phyloP scores from a whole-genome alignment of 2,888 invertebrate species.

The Oxycera nigricornis region DNA sequence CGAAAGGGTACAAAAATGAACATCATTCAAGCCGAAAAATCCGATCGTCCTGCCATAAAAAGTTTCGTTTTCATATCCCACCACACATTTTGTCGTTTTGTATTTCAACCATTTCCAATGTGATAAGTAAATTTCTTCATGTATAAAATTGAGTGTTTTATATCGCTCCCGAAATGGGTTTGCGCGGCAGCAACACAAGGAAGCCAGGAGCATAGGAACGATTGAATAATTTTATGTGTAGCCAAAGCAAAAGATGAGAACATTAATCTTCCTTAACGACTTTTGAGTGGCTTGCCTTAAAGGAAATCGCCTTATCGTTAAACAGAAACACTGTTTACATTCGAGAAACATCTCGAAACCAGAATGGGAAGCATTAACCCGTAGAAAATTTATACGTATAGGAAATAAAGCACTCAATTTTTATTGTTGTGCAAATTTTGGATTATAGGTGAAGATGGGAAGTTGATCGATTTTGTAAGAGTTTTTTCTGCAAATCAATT shows the following conservation, averaged over 20 bases:
- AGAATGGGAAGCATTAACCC: not conserved
- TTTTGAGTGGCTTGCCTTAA: conserved; percentile 21
- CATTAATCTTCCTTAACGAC: conserved; percentile 40
- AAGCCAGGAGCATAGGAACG: not conserved
- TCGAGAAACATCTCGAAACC: conserved; percentile 2
- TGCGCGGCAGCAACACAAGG: not conserved
- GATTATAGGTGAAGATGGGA: not conserved
- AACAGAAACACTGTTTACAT: conserved; percentile 29
- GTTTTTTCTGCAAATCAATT: conserved; percentile 7
- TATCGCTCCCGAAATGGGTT: not conserved
- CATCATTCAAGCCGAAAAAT: not conserved
- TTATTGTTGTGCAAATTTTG: conserved; percentile 31
- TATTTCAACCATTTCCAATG: conserved; percentile 14
- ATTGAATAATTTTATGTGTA: conserved; percentile 35
- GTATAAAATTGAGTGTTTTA: conserved; percentile 36
- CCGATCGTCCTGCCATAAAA: not conserved
- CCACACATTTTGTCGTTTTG: not conserved
- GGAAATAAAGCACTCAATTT: conserved; percentile 33
- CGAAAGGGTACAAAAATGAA: not conserved
- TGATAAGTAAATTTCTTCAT: conserved; percentile 39
- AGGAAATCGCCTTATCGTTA: conserved; percentile 33
- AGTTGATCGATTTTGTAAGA: conserved; percentile 15
- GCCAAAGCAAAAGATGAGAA: conserved; percentile 19
- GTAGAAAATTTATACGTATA: conserved; percentile 20
- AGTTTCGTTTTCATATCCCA: not conserved